Evolutionary conservation across 2,888 invertebrate species (phyloP), one percentile per base, ranked within the genome.

Genomic region (Epinotia ramella): DNA sequence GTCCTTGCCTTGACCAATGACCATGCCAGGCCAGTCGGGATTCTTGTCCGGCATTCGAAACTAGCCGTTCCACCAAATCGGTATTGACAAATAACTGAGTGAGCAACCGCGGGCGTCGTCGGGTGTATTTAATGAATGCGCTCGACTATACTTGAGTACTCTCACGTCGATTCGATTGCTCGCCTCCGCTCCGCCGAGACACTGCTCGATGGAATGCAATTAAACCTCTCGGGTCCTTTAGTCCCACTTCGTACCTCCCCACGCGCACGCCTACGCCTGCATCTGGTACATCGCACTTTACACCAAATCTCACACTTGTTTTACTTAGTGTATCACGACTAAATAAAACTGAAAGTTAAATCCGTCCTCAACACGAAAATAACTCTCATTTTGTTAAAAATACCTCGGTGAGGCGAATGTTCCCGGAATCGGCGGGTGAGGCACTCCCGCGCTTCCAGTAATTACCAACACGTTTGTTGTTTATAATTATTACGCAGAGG

Each of bases 311-410:
- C 57, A 33, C 69, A 49, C 64, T 73, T 67, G 56, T 56, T 75
- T 66, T n/a, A 69, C 62, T 59, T 33, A 20, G 33, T 53, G 7
- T 57, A 65, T 28, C 65, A 64, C 64, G 56, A 49, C 70, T 70
- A 70, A 69, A 70, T 75, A 66, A 73, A n/a, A 59, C 33, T 74
- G 64, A 71, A 65, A 75, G 70, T 75, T 71, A 60, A 75, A 75
- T 71, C 60, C 18, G 65, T 66, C 59, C 65, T 49, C 70, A 59
- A 53, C 24, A 49, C 74, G 7, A 53, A 44, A 75, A 71, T 70
- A 75, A 60, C 75, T 40, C 60, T 63, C 46, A 60, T 40, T 71
- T 75, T 20, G 53, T 60, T 62, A 53, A 75, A 75, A 70, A 71
- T 75, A 75, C 65, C 46, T 13, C 24, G 20, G 16, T 57, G 13